A percentile compares a stretch with the other conserved stretches of the same genome.
phyloP scores from a whole-genome alignment of 2,113 vertebrate species.

The Meleagris gallopavo region DNA sequence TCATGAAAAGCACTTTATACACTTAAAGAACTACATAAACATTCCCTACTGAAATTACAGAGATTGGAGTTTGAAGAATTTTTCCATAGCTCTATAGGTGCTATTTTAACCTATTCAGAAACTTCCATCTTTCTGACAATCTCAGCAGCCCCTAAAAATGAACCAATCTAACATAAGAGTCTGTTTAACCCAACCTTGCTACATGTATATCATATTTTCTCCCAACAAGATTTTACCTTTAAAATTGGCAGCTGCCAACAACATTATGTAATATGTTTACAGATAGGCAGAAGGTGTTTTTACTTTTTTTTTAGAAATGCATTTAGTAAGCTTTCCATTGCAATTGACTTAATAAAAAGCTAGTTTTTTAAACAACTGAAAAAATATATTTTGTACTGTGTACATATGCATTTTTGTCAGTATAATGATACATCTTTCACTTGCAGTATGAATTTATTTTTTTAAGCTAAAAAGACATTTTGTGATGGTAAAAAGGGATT shows the following conservation, averaged over 20 bases:
- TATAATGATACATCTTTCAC: background rate
- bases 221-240: background rate
- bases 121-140: background rate
- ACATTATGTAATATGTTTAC: background rate
- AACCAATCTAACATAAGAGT: background rate
- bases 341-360: background rate
- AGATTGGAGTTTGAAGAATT: background rate
- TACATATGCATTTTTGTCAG: background rate
- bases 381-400: background rate
- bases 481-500: background rate
- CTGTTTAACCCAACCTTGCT: background rate
- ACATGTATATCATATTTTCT: background rate
- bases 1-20: background rate
- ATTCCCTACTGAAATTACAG: background rate
- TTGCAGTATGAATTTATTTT: background rate
- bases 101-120: slow-evolving; percentile 21
- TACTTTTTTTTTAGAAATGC: background rate
- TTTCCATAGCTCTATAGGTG: background rate
- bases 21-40: background rate
- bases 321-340: background rate
- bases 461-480: background rate
- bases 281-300: background rate
- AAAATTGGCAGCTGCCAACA: background rate
- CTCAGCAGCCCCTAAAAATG: background rate
- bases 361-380: background rate